Evolutionary conservation across 2,797 vertebrate species (phyloP), one percentile per base, ranked within the genome.

Genomic region (Myripristis jacobus): DNA sequence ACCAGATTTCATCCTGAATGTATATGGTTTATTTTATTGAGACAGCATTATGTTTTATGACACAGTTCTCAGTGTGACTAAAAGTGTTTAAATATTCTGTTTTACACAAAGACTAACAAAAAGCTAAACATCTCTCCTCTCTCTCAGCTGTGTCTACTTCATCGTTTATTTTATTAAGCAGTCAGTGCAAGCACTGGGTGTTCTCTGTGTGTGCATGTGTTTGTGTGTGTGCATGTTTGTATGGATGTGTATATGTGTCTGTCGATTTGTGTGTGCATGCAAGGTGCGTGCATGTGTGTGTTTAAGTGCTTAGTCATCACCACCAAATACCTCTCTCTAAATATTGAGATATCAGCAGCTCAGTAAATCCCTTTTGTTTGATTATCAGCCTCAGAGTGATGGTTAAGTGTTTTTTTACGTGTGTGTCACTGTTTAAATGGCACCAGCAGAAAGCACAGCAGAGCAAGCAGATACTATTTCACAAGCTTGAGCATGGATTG

Each of bases 321-420:
- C 22, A 9, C 22, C 13, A 53, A 5, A 25, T 66, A 13, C 47
- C 21, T 44, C 51, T 70, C 59, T n/a, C 41, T 43, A 74, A 83
- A 84, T 65, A 73, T 60, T 77, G 10, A n/a, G 24, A 57, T 41
- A 46, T 82, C 52, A 71, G 50, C 34, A 46, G 63, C 66, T 71
- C 25, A 24, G 50, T 62, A 31, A 82, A 79, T 84, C 52, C 43
- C 58, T 64, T 74, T 46, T 52, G 36, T 65, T 72, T 77, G 31
- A 41, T 19, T 51, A 22, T 46, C 2, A n/a, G 46, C 44, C 53
- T 71, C 11, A 27, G 29, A 53, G 21, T 64, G 27, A 18, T 18
- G 22, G 15, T 54, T 25, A 8, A 18, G 36, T 59, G 43, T 70
- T 15, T 70, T 15, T 66, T 19, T 56, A 12, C 53, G 29, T 64